Evolutionary conservation across 1,140 invertebrate genomes (phyloP).

Genomic region (Ceratitis capitata): DNA sequence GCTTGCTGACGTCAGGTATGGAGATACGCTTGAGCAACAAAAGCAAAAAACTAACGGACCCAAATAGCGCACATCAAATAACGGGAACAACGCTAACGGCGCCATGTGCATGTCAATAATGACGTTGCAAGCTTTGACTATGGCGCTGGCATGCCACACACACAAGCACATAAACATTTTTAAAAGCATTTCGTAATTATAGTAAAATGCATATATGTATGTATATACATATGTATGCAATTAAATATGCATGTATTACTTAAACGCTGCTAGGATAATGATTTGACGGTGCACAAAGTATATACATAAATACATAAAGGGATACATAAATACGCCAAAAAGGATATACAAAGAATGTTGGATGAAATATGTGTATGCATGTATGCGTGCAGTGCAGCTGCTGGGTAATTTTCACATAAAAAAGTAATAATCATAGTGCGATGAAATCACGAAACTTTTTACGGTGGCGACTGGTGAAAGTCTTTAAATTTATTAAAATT

Average conservation of each 20-base stretch:
- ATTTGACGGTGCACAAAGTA: not conserved
- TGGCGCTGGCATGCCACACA: not conserved
- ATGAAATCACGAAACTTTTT: slow-evolving; percentile 3
- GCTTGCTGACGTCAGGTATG: too few species aligned
- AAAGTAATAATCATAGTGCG: slow-evolving; percentile 3
- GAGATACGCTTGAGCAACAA: too few species aligned
- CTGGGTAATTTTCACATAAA: not conserved
- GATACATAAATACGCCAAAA: not conserved
- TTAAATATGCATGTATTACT: too few species aligned
- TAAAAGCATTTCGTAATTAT: slow-evolving; percentile 29
- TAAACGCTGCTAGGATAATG: not conserved
- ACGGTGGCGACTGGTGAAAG: not conserved
- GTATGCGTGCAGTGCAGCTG: not conserved
- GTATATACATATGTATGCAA: too few species aligned
- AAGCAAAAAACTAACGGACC: too few species aligned
- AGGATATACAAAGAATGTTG: not conserved
- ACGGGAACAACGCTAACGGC: not conserved
- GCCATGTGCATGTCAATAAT: not conserved
- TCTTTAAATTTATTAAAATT: slow-evolving; percentile 23
- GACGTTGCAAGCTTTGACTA: not conserved
- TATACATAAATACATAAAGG: not conserved
- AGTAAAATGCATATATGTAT: not conserved
- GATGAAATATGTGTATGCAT: not conserved
- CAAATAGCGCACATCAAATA: too few species aligned
- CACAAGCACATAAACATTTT: too few species aligned